Percentiles rank a stretch among this genome's conserved stretches.
phyloP scores from a whole-genome alignment of 2,113 vertebrate genomes.

The Tapirus terrestris region DNA sequence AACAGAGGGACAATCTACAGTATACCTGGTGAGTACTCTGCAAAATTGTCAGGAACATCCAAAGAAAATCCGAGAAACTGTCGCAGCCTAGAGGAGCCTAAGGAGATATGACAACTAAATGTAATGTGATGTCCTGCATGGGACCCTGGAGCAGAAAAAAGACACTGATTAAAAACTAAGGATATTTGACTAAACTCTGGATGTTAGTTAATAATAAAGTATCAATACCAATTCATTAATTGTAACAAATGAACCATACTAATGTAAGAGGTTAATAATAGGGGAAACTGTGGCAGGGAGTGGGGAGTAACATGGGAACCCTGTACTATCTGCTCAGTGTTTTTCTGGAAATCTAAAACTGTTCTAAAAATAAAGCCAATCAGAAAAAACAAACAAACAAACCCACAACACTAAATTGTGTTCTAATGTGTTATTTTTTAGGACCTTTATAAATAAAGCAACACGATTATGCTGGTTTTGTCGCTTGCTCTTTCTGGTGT shows the following conservation, averaged over 20 bases:
- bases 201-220: not conserved
- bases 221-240: not conserved
- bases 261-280: not conserved
- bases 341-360: conserved; percentile 1
- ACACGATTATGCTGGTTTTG: not conserved
- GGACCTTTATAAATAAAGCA: not conserved
- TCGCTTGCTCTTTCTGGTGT: not conserved
- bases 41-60: not conserved
- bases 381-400: conserved; percentile 13
- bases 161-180: not conserved
- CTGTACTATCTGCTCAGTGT: not conserved
- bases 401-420: not conserved
- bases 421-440: not conserved
- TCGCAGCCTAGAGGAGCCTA: not conserved
- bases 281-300: not conserved
- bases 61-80: not conserved
- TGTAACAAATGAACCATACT: not conserved
- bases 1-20: not conserved
- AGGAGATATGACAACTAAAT: not conserved
- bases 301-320: not conserved
- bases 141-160: not conserved
- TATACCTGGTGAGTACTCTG: not conserved
- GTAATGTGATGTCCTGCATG: not conserved
- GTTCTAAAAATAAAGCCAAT: not conserved
- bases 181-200: not conserved